Evolutionary conservation across 23 tunicate species (phyloP), one percentile per base, ranked within the genome.

Genomic region (Clavelina lepadiformis): DNA sequence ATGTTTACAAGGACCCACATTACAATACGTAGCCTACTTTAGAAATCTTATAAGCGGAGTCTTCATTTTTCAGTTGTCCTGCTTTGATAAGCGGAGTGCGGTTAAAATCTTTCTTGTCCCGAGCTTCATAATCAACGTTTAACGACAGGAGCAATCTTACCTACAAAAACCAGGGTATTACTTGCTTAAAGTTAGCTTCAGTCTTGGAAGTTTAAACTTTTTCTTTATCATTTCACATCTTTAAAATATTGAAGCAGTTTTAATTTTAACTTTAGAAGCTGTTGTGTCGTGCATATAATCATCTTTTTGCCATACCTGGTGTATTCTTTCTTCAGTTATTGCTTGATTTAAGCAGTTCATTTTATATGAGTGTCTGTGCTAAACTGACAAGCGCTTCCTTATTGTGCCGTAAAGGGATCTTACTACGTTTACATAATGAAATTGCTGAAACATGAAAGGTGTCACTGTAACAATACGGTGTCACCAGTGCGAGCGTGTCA

Each of bases 301-400:
- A 58, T 11, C 15, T 13, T 21, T 19, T 22, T 5, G 0, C 19
- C 63, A 6, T 35, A 83, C 91, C 75, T 83, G 91, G 36, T 83
- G 91, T 34, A 83, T 83, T 67, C 91, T 51, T 67, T 83, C 91
- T 36, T 83, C 91, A 4, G 81, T 41, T 3, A 83, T 83, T 11
- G 91, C 91, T 51, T 74, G 82, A 46, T 83, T 83, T 1, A 83
- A 35, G 46, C 91, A 83, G 38, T 83, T 83, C 91, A 83, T 83
- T 35, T 33, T 56, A 1, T 27, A 21, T 21, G 27, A 4, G 55
- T 2, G 2, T 49, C 55, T 3, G 55, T 4, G n/a, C n/a, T n/a
- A n/a, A n/a, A n/a, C n/a, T n/a, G n/a, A n/a, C n/a, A n/a, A n/a
- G n/a, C n/a, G n/a, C n/a, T n/a, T n/a, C n/a, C n/a, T n/a, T n/a